Evolutionary conservation across 2,888 invertebrate genomes (phyloP).

Genomic region (Tachina fera): DNA sequence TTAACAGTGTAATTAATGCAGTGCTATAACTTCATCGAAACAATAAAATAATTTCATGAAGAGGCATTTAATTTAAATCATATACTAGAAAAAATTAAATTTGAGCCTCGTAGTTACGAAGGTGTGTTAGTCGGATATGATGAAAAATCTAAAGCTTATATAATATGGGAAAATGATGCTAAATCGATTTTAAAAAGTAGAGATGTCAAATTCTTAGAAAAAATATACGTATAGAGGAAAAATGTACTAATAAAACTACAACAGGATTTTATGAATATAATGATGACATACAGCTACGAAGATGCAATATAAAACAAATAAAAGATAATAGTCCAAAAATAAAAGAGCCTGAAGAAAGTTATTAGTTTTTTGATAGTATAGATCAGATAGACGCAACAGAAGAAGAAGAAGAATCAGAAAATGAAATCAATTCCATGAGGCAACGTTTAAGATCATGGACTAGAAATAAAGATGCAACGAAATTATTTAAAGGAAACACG

Average conservation of each 20-base stretch:
- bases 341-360: neutral
- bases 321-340: slow-evolving; percentile 2
- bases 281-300: neutral
- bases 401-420: neutral
- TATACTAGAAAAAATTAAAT: slow-evolving; percentile 15
- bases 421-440: neutral
- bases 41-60: too few relatives aligned
- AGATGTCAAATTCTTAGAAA: slow-evolving; percentile 23
- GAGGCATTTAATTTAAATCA: slow-evolving; percentile 34
- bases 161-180: slow-evolving; percentile 2
- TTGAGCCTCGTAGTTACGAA: slow-evolving; percentile 38
- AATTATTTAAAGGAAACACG: neutral
- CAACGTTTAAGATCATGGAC: slow-evolving; percentile 14
- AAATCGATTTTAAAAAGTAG: slow-evolving; percentile 3
- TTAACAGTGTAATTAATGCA: too few relatives aligned
- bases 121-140: slow-evolving; percentile 16
- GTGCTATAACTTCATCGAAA: too few relatives aligned
- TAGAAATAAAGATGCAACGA: neutral
- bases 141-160: slow-evolving; percentile 25
- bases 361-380: slow-evolving; percentile 24
- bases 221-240: neutral
- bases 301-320: neutral
- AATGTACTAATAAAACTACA: neutral
- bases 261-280: neutral
- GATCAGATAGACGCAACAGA: neutral